Conservation (phyloP, 2,888 invertebrate species). For the Chalcis sispes region DNA sequence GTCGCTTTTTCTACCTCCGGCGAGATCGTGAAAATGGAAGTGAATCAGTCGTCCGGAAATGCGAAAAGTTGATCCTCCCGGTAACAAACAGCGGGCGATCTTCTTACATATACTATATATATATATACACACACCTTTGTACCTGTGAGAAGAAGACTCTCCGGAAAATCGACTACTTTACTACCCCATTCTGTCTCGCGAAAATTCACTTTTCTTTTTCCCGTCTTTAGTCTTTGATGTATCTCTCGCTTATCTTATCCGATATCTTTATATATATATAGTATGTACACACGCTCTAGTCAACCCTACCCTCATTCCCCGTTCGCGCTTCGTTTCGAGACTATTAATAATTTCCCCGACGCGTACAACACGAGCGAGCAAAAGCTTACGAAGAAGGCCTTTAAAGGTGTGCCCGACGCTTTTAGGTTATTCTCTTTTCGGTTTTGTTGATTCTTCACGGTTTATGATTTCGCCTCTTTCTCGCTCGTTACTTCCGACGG, state of each 20-base stretch:
- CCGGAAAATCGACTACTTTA: not conserved
- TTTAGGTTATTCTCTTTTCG: no score
- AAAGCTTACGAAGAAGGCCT: no score
- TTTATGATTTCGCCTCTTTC: no score
- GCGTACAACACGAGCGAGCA: no score
- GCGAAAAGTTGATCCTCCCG: not conserved
- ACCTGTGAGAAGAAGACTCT: not conserved
- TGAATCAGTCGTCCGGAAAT: not conserved
- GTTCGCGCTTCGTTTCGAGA: not conserved
- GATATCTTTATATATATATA: not conserved
- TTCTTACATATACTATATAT: not conserved
- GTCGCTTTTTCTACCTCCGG: no score
- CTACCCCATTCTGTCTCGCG: no score
- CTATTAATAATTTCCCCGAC: slow-evolving; percentile 18
- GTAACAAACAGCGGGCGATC: not conserved
- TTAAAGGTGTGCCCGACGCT: no score
- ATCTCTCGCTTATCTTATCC: not conserved
- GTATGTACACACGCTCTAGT: not conserved
- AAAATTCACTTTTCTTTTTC: not conserved
- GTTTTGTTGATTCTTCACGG: no score
- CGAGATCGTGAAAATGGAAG: not conserved
- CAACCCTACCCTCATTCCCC: not conserved
- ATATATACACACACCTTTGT: no score
- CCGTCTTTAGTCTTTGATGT: not conserved
- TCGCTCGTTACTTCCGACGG: no score